These are phyloP conservation scores for Anastatus disparis DNA, from an alignment of 1,140 invertebrate genomes.

Conservation along the genomic window DNA sequence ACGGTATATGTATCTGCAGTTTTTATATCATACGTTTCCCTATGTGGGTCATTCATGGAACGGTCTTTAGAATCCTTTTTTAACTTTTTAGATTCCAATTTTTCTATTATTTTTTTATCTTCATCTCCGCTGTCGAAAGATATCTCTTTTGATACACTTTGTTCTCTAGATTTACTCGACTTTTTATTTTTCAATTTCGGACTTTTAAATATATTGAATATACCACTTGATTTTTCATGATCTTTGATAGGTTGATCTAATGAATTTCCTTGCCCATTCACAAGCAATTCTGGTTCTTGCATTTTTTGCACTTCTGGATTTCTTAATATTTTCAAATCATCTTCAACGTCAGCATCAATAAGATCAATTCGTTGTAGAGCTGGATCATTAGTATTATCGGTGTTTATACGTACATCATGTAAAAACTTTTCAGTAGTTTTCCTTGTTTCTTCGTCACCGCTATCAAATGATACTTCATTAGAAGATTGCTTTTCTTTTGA, in stretches of 20 bases:
- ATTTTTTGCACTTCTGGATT: background rate
- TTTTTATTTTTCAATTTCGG: constrained; percentile 54
- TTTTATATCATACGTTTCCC: constrained; percentile 36
- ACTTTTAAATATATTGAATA: constrained; percentile 59
- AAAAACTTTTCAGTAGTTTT: constrained; percentile 49
- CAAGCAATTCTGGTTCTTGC: background rate
- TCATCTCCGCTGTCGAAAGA: constrained; percentile 47
- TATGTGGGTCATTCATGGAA: background rate
- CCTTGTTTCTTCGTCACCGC: constrained; percentile 57
- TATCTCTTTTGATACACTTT: constrained; percentile 48
- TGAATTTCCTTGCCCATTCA: too few species aligned
- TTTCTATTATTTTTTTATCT: constrained; percentile 44
- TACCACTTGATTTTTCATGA: constrained; percentile 48
- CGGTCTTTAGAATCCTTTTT: constrained; percentile 44
- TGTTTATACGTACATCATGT: constrained; percentile 47
- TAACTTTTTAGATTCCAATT: constrained; percentile 48
- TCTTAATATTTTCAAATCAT: constrained; percentile 6
- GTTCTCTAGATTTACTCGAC: constrained; percentile 52
- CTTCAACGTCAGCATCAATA: constrained; percentile 23
- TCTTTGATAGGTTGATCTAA: background rate
- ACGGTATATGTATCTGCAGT: too few species aligned
- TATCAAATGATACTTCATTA: constrained; percentile 57
- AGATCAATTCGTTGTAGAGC: constrained; percentile 30
- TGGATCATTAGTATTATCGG: constrained; percentile 1
- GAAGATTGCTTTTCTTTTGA: constrained; percentile 54